Percentiles rank a stretch among this genome's conserved stretches.
Evolutionary conservation across 1,140 invertebrate genomes (phyloP).

Genomic region (Plutomurus gul): DNA sequence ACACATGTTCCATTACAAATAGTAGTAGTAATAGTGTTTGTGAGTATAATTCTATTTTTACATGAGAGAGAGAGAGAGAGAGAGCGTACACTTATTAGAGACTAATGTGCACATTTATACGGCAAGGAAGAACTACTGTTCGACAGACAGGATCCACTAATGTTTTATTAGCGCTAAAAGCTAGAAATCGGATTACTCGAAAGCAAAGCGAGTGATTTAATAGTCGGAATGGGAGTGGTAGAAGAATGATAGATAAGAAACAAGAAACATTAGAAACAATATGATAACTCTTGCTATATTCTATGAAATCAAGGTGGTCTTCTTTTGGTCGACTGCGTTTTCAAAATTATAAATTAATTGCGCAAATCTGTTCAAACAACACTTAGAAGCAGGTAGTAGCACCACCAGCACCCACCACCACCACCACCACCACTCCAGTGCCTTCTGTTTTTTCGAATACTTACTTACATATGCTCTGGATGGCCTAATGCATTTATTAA

Average conservation of each 20-base stretch:
- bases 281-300: not conserved
- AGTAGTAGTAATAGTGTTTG: too few relatives aligned
- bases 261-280: conserved; percentile 25
- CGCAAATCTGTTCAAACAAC: not conserved
- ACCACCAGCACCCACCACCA: too few relatives aligned
- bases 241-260: conserved; percentile 22
- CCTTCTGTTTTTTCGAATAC: too few relatives aligned
- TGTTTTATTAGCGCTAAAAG: conserved; percentile 20
- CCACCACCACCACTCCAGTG: too few relatives aligned
- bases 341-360: conserved; percentile 5
- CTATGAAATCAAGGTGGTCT: conserved; percentile 12
- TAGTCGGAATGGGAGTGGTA: conserved; percentile 15
- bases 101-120: too few relatives aligned
- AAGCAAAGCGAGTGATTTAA: not conserved
- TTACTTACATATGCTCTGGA: too few relatives aligned
- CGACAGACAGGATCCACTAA: conserved; percentile 17
- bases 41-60: too few relatives aligned
- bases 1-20: too few relatives aligned
- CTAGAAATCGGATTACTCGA: not conserved
- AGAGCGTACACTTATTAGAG: too few relatives aligned
- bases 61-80: too few relatives aligned
- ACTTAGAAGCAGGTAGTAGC: too few relatives aligned
- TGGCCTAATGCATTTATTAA: too few relatives aligned
- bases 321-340: not conserved
- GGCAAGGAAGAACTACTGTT: conserved; percentile 1